Evolutionary conservation across 2,888 invertebrate genomes (phyloP).

Genomic region (Marasmarcha lunaedactyla): DNA sequence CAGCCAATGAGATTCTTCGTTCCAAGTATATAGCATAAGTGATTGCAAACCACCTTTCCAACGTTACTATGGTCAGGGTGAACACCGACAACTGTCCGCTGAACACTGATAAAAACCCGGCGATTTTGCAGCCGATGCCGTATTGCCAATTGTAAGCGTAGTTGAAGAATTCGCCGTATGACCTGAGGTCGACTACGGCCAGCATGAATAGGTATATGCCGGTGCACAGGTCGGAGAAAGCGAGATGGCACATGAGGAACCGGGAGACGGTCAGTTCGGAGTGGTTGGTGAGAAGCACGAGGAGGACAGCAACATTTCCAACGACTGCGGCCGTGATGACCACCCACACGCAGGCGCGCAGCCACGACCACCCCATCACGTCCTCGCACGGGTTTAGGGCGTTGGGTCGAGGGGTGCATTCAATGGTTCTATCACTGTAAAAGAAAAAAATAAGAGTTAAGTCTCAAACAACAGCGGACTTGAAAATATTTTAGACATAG

Average conservation of each 20-base stretch:
- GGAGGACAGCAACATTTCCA: constrained; percentile 85
- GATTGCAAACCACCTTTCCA: constrained; percentile 88
- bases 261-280: constrained; percentile 52
- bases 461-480: not conserved
- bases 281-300: constrained; percentile 77
- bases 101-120: constrained; percentile 90
- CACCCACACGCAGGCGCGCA: constrained; percentile 87
- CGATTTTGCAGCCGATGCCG: constrained; percentile 84
- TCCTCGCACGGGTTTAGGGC: constrained; percentile 91
- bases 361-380: constrained; percentile 86
- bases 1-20: constrained; percentile 78
- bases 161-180: constrained; percentile 89
- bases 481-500: too few species aligned
- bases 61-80: constrained; percentile 86
- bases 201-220: constrained; percentile 86
- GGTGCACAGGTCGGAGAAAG: constrained; percentile 90
- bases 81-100: constrained; percentile 89
- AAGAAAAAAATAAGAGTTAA: constrained; percentile 2
- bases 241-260: constrained; percentile 76
- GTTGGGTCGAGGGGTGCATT: constrained; percentile 81
- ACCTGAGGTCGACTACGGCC: constrained; percentile 86
- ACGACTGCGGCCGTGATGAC: constrained; percentile 85
- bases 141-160: constrained; percentile 91
- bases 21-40: constrained; percentile 87
- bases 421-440: constrained; percentile 52